Evolutionary conservation across 2,888 invertebrate species (phyloP), one percentile per base, ranked within the genome.

Genomic region (Glyphotaelius pellucidus): DNA sequence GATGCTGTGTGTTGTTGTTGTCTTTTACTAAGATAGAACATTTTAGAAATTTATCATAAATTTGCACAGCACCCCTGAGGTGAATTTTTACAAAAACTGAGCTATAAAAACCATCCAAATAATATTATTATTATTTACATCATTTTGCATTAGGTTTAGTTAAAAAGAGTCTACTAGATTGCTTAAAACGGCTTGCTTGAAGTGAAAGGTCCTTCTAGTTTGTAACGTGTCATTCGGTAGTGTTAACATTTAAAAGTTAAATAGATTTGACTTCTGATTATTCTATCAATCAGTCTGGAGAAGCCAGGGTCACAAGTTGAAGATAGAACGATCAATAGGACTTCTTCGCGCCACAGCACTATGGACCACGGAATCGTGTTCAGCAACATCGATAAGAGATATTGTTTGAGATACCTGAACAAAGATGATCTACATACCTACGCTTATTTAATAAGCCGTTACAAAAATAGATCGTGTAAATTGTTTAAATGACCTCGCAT

Each of bases 201-300:
- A 67, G 25, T 5, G 7, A 67, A 67, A 67, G 67, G 25, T 25
- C 25, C 67, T 25, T 25, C 67, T 67, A 67, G 67, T 25, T 25
- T 9, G 25, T 67, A n/a, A 2, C n/a, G n/a, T 67, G n/a, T 67
- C 25, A 67, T 25, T n/a, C 7, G 25, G 25, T 67, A 83, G 35
- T 35, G 25, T 25, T 83, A 83, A 83, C 83, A 83, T 83, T 83
- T 83, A 38, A 32, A 83, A 25, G 32, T 83, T 1, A 35, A 83
- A 83, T 32, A 32, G 83, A 83, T 83, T 83, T 83, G 83, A 14
- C 83, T 25, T 32, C 35, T 83, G 83, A 83, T 83, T 83, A 83
- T 35, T 83, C 83, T 19, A 83, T 83, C 83, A 83, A 83, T 83
- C 83, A 38, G 32, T 19, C 67, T 25, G 83, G 35, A 83, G 83